Evolutionary conservation across 2,113 vertebrate species (phyloP), one percentile per base, ranked within the genome.

Genomic region (Grus americana): DNA sequence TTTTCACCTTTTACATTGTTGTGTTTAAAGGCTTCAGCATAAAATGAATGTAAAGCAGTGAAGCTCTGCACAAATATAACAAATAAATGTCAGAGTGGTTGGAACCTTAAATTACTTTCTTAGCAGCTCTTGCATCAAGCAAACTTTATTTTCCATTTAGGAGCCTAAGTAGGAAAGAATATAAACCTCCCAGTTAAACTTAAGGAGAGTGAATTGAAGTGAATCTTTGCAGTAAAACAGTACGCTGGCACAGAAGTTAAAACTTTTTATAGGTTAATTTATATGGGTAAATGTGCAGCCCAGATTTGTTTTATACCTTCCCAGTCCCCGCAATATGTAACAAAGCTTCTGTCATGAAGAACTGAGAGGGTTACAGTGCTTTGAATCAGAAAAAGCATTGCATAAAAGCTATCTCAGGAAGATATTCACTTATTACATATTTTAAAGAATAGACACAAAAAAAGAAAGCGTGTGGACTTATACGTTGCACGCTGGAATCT

Each of bases 171-270:
- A 44, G 90, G 70, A 73, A 84, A 61, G 88, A 71, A 86, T 49
- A 55, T 92, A 91, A 96, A 95, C 55, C 78, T 88, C 88, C 78
- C 66, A 58, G 91, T 93, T 83, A 95, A 95, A 93, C 95, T 96
- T 94, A 96, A 93, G 75, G 84, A 67, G 85, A 57, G 44, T 65
- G 89, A 83, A 91, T 55, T n/a, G 75, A 78, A 90, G 86, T 49
- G 73, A 90, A 81, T 91, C 92, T 84, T 81, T 74, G 68, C 91
- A 63, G 82, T 95, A 74, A 96, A 96, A 61, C 58, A 81, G 71
- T 50, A 58, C 62, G 29, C 72, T 34, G 91, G 70, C 67, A 52
- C 34, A 50, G 62, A 68, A 96, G 96, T 96, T 92, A 95, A 81
- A 97, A 95, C 74, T 65, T 93, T 86, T 96, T 79, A 89, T 90